A percentile compares a stretch with the other conserved stretches of the same genome.
These are phyloP conservation scores for Adoxophyes honmai DNA, from an alignment of 1,140 invertebrate genomes.

Conservation along the genomic window DNA sequence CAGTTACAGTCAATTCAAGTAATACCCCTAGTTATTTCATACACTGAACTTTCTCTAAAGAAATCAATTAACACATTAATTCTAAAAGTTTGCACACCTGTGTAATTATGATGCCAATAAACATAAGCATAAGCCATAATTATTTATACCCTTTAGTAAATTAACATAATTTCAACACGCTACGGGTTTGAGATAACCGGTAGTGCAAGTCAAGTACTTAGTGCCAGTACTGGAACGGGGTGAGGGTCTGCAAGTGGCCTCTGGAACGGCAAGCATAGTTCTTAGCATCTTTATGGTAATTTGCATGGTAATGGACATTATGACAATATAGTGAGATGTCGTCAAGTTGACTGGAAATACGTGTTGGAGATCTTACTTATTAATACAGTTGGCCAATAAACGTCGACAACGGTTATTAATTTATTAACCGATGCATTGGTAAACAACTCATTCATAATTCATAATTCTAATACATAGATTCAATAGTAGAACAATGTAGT, in stretches of 20 bases:
- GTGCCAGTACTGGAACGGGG: conserved; percentile 30
- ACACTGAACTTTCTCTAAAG: not conserved
- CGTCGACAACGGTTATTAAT: no score
- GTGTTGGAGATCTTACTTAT: not conserved
- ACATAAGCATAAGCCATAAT: not conserved
- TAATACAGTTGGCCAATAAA: no score
- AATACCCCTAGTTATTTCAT: no score
- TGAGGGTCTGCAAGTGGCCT: conserved; percentile 48
- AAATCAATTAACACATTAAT: not conserved
- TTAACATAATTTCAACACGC: conserved; percentile 28
- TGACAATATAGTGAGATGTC: not conserved
- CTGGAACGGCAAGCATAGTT: conserved; percentile 20
- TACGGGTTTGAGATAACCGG: conserved; percentile 27
- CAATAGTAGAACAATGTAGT: no score
- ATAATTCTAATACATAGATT: no score
- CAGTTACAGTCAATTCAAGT: no score
- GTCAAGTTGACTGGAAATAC: conserved; percentile 3
- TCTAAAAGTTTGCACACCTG: not conserved
- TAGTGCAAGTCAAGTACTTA: conserved; percentile 22
- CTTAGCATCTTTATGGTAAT: not conserved
- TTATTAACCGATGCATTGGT: no score
- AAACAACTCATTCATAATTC: no score
- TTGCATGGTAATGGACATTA: not conserved
- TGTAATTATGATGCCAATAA: conserved; percentile 6
- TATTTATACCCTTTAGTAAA: conserved; percentile 20